Evolutionary conservation across 2,888 invertebrate genomes (phyloP), one percentile per base, ranked within the genome.

Genomic region (Halictus ligatus): DNA sequence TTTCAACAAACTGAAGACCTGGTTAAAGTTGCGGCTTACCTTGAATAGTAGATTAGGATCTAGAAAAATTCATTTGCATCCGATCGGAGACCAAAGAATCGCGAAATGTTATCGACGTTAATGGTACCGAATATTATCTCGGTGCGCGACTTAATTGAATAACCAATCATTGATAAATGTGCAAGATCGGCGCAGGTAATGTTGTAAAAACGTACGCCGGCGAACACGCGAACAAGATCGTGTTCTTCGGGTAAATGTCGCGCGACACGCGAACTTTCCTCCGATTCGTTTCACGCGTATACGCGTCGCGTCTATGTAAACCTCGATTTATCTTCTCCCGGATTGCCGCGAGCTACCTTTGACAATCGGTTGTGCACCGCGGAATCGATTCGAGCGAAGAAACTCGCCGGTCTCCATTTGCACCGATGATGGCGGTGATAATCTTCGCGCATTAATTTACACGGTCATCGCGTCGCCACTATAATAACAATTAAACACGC

Each of bases 131-230:
- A 29, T 13, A 40, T 29, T 13, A 21, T 6, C 25, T 18, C 67
- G 74, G n/a, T 29, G 12, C 50, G 48, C 35, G 6, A 15, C 29
- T 84, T 79, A 80, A 84, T 85, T 29, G 73, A 80, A 58, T 13
- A 73, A 29, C 79, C 79, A 71, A 84, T 84, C 77, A 25, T 58
- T 40, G 84, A 80, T 85, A 85, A 84, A 50, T 50, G 15, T 69
- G 64, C 46, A 43, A 48, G 69, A 74, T 60, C 60, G 54, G 54
- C 2, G 58, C 15, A n/a, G 21, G 18, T 50, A 76, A 40, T 48
- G 40, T 74, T 69, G 40, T 25, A 75, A 77, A 74, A 74, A 74
- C 29, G 67, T 18, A 35, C 50, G 25, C n/a, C 21, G 50, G 12
- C 60, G 25, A 25, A 72, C 83, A 74, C 75, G 78, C 75, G n/a